phyloP scores from a whole-genome alignment of 2,888 invertebrate genomes.

The Terebella lapidaria region DNA sequence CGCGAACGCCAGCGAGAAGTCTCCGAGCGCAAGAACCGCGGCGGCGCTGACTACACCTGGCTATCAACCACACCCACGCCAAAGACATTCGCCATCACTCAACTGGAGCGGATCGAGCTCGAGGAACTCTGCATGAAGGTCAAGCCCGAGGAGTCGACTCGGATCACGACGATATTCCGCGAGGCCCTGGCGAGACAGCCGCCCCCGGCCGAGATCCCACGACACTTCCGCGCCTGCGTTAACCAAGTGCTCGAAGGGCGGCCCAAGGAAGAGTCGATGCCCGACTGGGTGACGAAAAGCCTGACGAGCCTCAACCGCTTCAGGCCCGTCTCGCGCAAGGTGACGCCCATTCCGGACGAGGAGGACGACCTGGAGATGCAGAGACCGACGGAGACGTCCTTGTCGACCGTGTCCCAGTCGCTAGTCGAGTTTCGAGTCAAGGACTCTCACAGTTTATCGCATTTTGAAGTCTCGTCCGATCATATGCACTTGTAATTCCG shows the following conservation, averaged over 20 bases:
- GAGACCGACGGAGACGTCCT: not conserved
- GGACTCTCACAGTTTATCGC: not conserved
- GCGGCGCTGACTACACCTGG: constrained; percentile 49
- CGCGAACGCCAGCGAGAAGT: constrained; percentile 31
- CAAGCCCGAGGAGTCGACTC: constrained; percentile 38
- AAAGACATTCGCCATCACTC: constrained; percentile 40
- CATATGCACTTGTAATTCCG: not conserved
- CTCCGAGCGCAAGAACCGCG: constrained; percentile 28
- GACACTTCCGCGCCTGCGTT: constrained; percentile 37
- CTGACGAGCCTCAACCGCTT: constrained; percentile 29
- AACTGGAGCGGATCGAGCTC: constrained; percentile 43
- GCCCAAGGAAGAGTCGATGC: constrained; percentile 38
- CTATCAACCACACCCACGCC: constrained; percentile 32
- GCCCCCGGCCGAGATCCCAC: constrained; percentile 32
- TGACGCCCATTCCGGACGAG: not conserved
- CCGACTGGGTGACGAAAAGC: constrained; percentile 41
- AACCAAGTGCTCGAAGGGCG: constrained; percentile 36
- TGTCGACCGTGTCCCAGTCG: not conserved
- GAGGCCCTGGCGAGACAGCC: constrained; percentile 31
- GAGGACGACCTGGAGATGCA: constrained; percentile 4
- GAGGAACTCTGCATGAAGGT: constrained; percentile 43
- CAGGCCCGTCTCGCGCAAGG: not conserved
- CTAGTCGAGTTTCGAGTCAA: not conserved
- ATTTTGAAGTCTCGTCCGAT: not conserved
- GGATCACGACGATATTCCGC: constrained; percentile 39